Percentiles rank a stretch among this genome's conserved stretches.
Conservation (phyloP, 2,113 vertebrate genomes). For the Notarius lentiginosus region DNA sequence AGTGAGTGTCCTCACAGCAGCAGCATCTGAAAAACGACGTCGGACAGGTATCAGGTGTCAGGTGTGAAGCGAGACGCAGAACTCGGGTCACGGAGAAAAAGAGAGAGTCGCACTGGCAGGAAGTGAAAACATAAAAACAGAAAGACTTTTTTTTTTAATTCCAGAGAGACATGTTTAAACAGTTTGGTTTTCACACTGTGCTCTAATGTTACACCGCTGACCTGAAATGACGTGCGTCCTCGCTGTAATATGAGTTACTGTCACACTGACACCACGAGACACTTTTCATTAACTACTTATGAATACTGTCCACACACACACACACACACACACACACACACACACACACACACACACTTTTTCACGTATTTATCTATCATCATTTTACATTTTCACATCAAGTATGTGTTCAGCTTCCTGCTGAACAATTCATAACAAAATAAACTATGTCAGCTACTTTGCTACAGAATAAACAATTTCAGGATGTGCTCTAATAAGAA, state of each 20-base stretch:
- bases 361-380: not conserved
- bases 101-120: not conserved
- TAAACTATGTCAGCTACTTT: not conserved
- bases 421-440: not conserved
- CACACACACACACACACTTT: not conserved
- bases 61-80: not conserved
- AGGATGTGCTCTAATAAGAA: not conserved
- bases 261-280: constrained; percentile 17
- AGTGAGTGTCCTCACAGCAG: not conserved
- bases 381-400: not conserved
- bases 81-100: not conserved
- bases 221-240: not conserved
- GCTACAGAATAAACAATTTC: not conserved
- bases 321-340: not conserved
- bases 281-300: constrained; percentile 38
- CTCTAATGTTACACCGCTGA: constrained; percentile 18
- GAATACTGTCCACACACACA: not conserved
- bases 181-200: not conserved
- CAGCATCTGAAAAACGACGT: not conserved
- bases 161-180: not conserved
- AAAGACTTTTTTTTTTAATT: no score
- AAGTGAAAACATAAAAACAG: not conserved
- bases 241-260: constrained; percentile 29
- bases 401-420: not conserved
- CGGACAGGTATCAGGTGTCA: not conserved